These are phyloP conservation scores for Sebastes oblongus DNA, from an alignment of 2,797 vertebrate species.

Conservation along the genomic window DNA sequence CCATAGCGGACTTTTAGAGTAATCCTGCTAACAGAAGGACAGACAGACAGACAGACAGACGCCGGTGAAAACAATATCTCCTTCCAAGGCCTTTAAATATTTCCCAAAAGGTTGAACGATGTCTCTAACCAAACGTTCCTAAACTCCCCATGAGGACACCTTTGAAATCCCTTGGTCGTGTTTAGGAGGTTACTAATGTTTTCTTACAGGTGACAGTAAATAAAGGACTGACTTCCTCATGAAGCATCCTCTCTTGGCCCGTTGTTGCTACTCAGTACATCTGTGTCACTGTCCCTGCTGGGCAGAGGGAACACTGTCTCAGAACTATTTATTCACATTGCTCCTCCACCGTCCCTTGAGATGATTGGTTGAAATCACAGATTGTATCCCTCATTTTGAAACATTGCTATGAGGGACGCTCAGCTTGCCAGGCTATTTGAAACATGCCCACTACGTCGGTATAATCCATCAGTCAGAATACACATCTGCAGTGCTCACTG, in stretches of 20 bases:
- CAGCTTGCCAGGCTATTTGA: background rate
- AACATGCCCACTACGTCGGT: background rate
- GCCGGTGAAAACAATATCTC: too few species aligned
- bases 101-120: background rate
- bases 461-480: background rate
- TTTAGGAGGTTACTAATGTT: background rate
- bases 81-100: background rate
- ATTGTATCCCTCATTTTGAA: background rate
- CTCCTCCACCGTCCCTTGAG: background rate
- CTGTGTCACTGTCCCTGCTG: background rate
- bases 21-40: too few species aligned
- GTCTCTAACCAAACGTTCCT: background rate
- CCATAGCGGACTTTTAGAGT: too few species aligned
- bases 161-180: background rate
- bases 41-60: too few species aligned
- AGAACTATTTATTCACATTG: background rate
- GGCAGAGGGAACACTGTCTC: background rate
- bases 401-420: background rate
- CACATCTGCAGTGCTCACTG: conserved; percentile 1
- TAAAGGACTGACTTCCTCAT: background rate
- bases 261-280: background rate
- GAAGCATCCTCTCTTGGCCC: background rate
- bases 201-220: background rate
- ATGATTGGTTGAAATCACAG: background rate
- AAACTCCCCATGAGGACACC: background rate